Evolutionary conservation across 2,888 invertebrate genomes (phyloP).

Genomic region (Drosophila pullipes): DNA sequence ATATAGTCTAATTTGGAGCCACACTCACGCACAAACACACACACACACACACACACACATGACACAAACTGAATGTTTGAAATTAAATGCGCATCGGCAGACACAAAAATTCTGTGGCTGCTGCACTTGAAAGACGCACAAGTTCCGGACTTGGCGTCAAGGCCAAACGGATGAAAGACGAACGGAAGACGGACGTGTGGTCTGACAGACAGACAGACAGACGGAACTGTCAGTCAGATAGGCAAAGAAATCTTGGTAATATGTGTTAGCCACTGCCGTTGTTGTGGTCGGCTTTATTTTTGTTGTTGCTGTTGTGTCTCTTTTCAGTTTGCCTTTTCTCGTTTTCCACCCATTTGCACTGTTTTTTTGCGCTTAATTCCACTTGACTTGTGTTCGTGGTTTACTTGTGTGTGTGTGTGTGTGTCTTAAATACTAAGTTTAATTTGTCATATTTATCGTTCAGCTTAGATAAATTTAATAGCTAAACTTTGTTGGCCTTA

Average conservation of each 20-base stretch:
- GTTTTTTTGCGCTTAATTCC: slow-evolving; percentile 75
- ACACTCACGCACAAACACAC: slow-evolving; percentile 13
- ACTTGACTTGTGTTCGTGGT: slow-evolving; percentile 34
- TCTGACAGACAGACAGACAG: slow-evolving; percentile 5
- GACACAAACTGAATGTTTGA: slow-evolving; percentile 52
- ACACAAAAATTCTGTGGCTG: slow-evolving; percentile 42
- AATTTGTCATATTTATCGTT: slow-evolving; percentile 66
- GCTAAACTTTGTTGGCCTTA: slow-evolving; percentile 33
- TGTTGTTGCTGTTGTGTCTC: slow-evolving; percentile 14
- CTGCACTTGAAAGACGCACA: slow-evolving; percentile 48
- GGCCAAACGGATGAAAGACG: slow-evolving; percentile 34
- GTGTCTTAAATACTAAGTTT: slow-evolving; percentile 37
- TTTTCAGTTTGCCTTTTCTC: slow-evolving; percentile 26
- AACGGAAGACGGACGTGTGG: not conserved
- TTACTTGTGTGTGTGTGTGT: slow-evolving; percentile 25
- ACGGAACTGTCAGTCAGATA: slow-evolving; percentile 43
- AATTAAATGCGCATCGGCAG: slow-evolving; percentile 57
- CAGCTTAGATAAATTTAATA: slow-evolving; percentile 45
- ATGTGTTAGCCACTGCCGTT: slow-evolving; percentile 24
- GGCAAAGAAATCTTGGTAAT: slow-evolving; percentile 3
- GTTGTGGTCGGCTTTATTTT: slow-evolving; percentile 14
- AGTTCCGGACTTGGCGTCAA: slow-evolving; percentile 42
- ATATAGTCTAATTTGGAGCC: slow-evolving; percentile 32
- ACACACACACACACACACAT: slow-evolving; percentile 9
- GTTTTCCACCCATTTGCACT: slow-evolving; percentile 64